Percentiles rank a stretch among this genome's conserved stretches.
phyloP scores from a whole-genome alignment of 2,113 vertebrate species.

The Romanogobio albipinnatus region DNA sequence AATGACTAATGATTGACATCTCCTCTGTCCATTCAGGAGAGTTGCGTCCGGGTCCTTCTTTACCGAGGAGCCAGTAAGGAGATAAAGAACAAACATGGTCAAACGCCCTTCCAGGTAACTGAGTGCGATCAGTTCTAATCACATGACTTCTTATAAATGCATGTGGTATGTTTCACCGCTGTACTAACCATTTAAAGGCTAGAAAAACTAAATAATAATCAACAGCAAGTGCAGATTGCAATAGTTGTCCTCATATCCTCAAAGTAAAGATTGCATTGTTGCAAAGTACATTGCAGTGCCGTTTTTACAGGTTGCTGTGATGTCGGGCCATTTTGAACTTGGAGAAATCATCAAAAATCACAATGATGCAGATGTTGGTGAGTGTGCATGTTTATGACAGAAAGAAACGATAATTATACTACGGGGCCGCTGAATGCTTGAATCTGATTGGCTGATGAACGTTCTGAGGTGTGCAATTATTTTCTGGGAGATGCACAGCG shows the following conservation, averaged over 20 bases:
- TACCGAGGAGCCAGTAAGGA: conserved; percentile 89
- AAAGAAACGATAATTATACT: not conserved
- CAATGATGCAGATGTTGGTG: conserved; percentile 85
- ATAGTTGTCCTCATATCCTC: not conserved
- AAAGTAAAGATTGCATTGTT: not conserved
- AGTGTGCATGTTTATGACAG: conserved; percentile 52
- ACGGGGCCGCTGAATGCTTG: too few species aligned
- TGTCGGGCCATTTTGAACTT: conserved; percentile 90
- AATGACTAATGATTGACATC: not conserved
- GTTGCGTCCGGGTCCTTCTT: conserved; percentile 86
- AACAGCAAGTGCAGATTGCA: not conserved
- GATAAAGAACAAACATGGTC: conserved; percentile 88
- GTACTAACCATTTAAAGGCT: not conserved
- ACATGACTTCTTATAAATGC: not conserved
- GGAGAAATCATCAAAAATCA: conserved; percentile 92
- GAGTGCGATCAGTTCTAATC: not conserved
- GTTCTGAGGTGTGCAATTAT: too few species aligned
- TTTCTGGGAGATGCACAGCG: too few species aligned
- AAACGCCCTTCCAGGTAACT: conserved; percentile 89
- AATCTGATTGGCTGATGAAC: too few species aligned
- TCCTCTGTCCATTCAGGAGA: conserved; percentile 78
- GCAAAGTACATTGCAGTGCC: not conserved
- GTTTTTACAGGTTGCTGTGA: conserved; percentile 82
- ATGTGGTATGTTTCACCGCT: not conserved
- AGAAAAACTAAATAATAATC: not conserved